phyloP scores from a whole-genome alignment of 2,797 vertebrate species.

The Scomberomorus guttatus region DNA sequence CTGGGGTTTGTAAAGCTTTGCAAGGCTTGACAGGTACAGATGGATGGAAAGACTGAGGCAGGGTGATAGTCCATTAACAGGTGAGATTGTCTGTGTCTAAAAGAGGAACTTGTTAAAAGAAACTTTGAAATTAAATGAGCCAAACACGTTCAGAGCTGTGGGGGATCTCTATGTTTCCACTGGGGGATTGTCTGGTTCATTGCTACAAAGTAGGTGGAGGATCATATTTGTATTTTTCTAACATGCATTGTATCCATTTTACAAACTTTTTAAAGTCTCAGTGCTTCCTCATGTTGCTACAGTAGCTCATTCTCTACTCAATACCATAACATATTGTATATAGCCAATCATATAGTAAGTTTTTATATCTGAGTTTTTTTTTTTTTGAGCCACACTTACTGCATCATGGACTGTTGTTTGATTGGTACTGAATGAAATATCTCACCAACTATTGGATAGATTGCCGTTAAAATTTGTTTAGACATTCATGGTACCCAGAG shows the following conservation, averaged over 20 bases:
- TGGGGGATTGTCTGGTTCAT: background rate
- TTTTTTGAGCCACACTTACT: too few relatives aligned
- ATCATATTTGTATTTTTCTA: background rate
- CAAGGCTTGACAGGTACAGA: background rate
- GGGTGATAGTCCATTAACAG: conserved; percentile 18
- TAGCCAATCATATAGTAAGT: too few relatives aligned
- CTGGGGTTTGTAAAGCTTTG: conserved; percentile 3
- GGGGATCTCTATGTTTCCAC: background rate
- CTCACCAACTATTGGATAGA: too few relatives aligned
- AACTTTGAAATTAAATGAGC: background rate
- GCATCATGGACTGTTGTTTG: too few relatives aligned
- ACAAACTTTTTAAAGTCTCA: background rate
- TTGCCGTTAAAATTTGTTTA: too few relatives aligned
- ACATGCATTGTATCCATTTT: background rate
- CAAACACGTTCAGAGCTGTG: background rate
- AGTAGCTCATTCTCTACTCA: background rate
- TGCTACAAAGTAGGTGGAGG: background rate
- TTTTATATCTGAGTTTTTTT: too few relatives aligned
- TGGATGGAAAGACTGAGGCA: conserved; percentile 6
- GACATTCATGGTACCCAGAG: too few relatives aligned
- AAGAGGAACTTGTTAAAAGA: conserved; percentile 48
- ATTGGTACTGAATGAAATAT: too few relatives aligned
- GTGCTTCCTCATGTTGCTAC: background rate
- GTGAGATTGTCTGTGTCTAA: conserved; percentile 21
- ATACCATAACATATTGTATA: too few relatives aligned